Conservation (phyloP, 1,140 invertebrate genomes). For the Heterodera carotae region DNA sequence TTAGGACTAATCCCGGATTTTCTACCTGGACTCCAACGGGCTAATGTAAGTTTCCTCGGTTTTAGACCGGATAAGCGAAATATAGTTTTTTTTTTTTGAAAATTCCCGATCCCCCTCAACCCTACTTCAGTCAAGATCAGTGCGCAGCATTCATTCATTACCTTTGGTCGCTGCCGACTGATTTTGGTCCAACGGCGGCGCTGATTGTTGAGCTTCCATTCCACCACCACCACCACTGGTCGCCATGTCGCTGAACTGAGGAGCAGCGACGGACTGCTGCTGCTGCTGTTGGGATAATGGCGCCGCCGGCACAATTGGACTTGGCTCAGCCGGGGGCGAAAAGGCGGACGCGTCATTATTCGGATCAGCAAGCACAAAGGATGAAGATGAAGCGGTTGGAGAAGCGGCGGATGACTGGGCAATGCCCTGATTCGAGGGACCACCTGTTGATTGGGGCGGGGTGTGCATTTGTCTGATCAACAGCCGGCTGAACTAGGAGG, state of each 20-base stretch:
- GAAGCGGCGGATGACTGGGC: neutral
- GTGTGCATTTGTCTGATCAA: too few species aligned
- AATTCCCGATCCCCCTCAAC: too few species aligned
- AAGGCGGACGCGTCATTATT: constrained; percentile 8
- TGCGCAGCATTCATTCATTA: too few species aligned
- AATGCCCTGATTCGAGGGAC: neutral
- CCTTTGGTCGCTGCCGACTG: neutral
- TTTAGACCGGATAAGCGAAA: too few species aligned
- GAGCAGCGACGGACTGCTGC: neutral
- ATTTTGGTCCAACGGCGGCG: neutral
- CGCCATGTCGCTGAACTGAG: neutral
- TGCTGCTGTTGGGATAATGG: neutral
- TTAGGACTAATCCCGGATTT: too few species aligned
- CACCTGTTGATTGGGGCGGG: neutral
- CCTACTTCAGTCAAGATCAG: too few species aligned
- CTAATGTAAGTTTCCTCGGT: too few species aligned
- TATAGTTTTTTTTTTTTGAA: too few species aligned
- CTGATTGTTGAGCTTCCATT: neutral
- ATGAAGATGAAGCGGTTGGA: constrained; percentile 8
- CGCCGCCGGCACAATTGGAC: constrained; percentile 6
- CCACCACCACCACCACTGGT: too few species aligned
- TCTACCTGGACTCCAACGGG: too few species aligned
- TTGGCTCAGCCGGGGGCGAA: constrained; percentile 14
- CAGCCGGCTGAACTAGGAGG: too few species aligned
- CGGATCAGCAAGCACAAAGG: constrained; percentile 23